A percentile compares a stretch with the other conserved stretches of the same genome.
phyloP scores from a whole-genome alignment of 2,888 invertebrate species.

The Myopa tessellatipennis region DNA sequence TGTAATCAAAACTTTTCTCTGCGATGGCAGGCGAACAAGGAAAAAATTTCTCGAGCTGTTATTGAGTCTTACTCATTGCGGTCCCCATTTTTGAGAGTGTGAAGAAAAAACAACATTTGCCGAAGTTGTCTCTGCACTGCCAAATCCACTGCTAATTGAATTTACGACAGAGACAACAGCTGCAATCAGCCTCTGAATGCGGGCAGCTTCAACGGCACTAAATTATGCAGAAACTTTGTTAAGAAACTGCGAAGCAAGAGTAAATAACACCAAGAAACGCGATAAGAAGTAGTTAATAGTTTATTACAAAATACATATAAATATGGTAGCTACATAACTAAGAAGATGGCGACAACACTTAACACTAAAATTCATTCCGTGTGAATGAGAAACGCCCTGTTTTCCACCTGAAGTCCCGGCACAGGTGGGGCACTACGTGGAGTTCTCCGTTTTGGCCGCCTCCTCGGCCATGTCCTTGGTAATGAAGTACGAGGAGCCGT shows the following conservation, averaged over 20 bases:
- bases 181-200: conserved; percentile 22
- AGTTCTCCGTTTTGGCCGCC: conserved; percentile 47
- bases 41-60: background rate
- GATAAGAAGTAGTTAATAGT: background rate
- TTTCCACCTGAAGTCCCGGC: too few species aligned
- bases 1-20: background rate
- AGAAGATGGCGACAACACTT: background rate
- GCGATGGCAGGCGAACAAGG: background rate
- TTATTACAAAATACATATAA: background rate
- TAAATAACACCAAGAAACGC: too few species aligned
- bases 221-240: background rate
- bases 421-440: conserved; percentile 42
- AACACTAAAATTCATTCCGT: background rate
- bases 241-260: background rate
- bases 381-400: too few species aligned
- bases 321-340: background rate
- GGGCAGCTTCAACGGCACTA: background rate
- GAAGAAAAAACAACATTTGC: background rate
- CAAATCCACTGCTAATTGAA: conserved; percentile 8
- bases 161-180: conserved; percentile 4
- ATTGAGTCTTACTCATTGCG: background rate
- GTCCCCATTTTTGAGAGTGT: background rate
- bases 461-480: conserved; percentile 54
- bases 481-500: conserved; percentile 58
- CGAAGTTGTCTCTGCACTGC: background rate